Evolutionary conservation across 1,140 invertebrate species (phyloP).

Genomic region (Apis laboriosa): DNA sequence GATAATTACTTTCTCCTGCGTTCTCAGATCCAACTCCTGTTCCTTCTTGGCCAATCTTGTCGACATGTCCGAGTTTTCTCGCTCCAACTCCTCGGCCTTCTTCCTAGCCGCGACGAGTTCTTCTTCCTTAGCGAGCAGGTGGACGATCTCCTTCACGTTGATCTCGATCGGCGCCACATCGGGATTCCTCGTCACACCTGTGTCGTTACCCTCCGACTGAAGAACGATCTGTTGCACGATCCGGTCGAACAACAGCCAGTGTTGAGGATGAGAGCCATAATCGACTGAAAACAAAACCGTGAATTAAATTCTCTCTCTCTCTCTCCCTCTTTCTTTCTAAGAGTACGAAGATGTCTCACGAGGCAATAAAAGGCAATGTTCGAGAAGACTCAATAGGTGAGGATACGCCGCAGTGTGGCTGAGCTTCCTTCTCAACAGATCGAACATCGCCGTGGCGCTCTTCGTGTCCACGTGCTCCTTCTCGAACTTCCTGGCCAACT

Average conservation of each 20-base stretch:
- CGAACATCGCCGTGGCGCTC: conserved; percentile 96
- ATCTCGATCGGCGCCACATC: conserved; percentile 93
- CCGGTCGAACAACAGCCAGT: conserved; percentile 97
- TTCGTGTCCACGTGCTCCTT: conserved; percentile 97
- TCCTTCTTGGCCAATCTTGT: conserved; percentile 94
- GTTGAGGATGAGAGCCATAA: conserved; percentile 91
- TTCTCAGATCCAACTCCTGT: conserved; percentile 93
- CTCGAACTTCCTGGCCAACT: conserved; percentile 94
- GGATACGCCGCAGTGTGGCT: conserved; percentile 96
- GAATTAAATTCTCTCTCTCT: not conserved
- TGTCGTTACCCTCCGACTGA: conserved; percentile 87
- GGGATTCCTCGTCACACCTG: conserved; percentile 85
- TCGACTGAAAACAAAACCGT: conserved; percentile 82
- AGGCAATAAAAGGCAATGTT: conserved; percentile 95
- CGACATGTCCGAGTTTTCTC: conserved; percentile 93
- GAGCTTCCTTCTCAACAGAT: conserved; percentile 93
- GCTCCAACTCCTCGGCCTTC: conserved; percentile 93
- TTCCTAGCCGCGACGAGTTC: conserved; percentile 93
- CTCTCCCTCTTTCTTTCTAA: not conserved
- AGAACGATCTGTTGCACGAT: conserved; percentile 97
- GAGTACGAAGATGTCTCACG: conserved; percentile 83
- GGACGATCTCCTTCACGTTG: conserved; percentile 95
- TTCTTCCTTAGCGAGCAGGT: conserved; percentile 95
- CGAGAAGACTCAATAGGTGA: conserved; percentile 94
- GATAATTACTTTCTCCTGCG: conserved; percentile 89